These are phyloP conservation scores for Drosophila aff. DNA, from an alignment of 1,140 invertebrate species.

Conservation along the genomic window DNA sequence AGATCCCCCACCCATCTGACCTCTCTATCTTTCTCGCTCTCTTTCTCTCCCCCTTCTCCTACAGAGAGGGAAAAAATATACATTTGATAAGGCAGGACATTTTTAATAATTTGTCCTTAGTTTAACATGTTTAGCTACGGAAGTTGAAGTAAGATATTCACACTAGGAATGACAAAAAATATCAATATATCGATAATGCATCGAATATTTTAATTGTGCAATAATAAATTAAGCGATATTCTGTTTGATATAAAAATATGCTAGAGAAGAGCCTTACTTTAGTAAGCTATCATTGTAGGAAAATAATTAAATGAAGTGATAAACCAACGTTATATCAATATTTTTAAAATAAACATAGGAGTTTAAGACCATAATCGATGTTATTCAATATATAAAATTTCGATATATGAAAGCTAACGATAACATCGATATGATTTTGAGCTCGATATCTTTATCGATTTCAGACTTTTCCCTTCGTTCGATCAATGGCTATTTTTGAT, in stretches of 20 bases:
- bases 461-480: neutral
- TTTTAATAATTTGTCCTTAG: neutral
- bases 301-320: too few relatives aligned
- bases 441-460: neutral
- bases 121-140: neutral
- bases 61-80: neutral
- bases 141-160: neutral
- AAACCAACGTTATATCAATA: too few relatives aligned
- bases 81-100: neutral
- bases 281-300: too few relatives aligned
- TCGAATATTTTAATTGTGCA: neutral
- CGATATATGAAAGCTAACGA: neutral
- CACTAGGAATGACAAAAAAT: neutral
- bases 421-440: neutral
- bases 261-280: too few relatives aligned
- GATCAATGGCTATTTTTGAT: neutral
- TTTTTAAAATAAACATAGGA: too few relatives aligned
- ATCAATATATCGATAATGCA: neutral
- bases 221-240: too few relatives aligned
- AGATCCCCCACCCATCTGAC: conserved; percentile 17
- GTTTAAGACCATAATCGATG: neutral
- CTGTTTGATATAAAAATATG: too few relatives aligned
- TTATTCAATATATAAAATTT: neutral
- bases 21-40: conserved; percentile 15
- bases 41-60: conserved; percentile 3